Evolutionary conservation across 2,888 invertebrate genomes (phyloP).

Genomic region (Prosapia bicincta): DNA sequence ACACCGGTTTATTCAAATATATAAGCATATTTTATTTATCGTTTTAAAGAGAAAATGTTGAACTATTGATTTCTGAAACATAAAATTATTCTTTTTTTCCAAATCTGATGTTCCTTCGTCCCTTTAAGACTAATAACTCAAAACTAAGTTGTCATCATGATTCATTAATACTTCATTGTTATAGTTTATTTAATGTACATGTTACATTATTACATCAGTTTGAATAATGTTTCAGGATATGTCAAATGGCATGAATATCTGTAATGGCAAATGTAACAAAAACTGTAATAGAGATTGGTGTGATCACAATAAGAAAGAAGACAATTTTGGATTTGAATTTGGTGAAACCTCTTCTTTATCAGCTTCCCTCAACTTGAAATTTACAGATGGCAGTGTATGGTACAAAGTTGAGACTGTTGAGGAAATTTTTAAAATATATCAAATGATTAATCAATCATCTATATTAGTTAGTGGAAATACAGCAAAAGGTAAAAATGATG

Average conservation of each 20-base stretch:
- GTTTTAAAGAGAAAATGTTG: too few relatives aligned
- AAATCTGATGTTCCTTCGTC: too few relatives aligned
- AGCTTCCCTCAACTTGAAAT: conserved; percentile 25
- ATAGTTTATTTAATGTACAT: too few relatives aligned
- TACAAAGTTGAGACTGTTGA: conserved; percentile 54
- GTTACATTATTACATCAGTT: too few relatives aligned
- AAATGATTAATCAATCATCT: conserved; percentile 50
- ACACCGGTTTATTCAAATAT: too few relatives aligned
- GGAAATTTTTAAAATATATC: conserved; percentile 56
- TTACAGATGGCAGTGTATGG: conserved; percentile 50
- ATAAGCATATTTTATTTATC: too few relatives aligned
- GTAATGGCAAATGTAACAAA: conserved; percentile 3
- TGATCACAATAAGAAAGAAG: background rate
- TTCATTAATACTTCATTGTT: too few relatives aligned
- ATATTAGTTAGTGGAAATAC: conserved; percentile 70
- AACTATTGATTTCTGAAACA: too few relatives aligned
- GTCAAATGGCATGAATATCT: background rate
- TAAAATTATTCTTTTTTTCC: too few relatives aligned
- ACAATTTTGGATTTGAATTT: conserved; percentile 6
- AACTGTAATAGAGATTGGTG: background rate
- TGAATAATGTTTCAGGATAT: conserved; percentile 9
- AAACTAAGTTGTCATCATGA: too few relatives aligned
- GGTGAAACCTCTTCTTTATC: background rate
- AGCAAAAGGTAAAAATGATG: conserved; percentile 47
- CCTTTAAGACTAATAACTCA: too few relatives aligned